A percentile compares a stretch with the other conserved stretches of the same genome.
These are phyloP conservation scores for Zaprionus bogoriensis DNA, from an alignment of 2,888 invertebrate genomes.

Conservation along the genomic window DNA sequence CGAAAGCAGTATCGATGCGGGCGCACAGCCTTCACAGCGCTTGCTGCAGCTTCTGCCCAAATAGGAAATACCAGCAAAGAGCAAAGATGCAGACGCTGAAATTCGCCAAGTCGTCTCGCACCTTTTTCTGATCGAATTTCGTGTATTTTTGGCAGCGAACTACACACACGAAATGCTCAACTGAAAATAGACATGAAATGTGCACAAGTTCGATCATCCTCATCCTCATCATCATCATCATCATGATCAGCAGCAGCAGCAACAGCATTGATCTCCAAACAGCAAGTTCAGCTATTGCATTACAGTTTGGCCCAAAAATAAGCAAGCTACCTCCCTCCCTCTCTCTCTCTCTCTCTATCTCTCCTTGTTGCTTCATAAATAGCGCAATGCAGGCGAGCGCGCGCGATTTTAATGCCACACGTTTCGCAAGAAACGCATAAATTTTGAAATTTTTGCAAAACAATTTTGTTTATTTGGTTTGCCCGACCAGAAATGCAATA, in stretches of 20 bases:
- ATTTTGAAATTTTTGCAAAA: constrained; percentile 39
- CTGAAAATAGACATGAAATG: constrained; percentile 34
- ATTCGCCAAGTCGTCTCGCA: no score
- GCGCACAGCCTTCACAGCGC: neutral
- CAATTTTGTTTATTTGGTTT: constrained; percentile 56
- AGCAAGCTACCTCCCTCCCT: neutral
- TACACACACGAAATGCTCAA: neutral
- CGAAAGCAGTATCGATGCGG: neutral
- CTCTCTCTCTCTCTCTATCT: neutral
- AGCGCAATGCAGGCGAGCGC: constrained; percentile 33
- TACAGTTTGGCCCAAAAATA: constrained; percentile 46
- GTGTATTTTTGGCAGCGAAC: neutral
- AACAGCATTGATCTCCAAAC: constrained; percentile 41
- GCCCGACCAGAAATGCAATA: constrained; percentile 51
- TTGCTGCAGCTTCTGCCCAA: neutral
- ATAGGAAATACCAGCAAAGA: neutral
- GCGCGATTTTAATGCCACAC: constrained; percentile 47
- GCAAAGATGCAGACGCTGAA: no score
- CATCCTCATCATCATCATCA: no score
- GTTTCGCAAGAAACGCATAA: constrained; percentile 52
- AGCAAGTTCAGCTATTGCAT: constrained; percentile 50
- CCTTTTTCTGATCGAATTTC: constrained; percentile 21
- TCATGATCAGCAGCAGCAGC: neutral
- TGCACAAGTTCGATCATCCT: no score
- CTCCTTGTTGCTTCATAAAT: constrained; percentile 20